These are phyloP conservation scores for Proisotoma minuta DNA, from an alignment of 2,888 invertebrate genomes.

Conservation along the genomic window DNA sequence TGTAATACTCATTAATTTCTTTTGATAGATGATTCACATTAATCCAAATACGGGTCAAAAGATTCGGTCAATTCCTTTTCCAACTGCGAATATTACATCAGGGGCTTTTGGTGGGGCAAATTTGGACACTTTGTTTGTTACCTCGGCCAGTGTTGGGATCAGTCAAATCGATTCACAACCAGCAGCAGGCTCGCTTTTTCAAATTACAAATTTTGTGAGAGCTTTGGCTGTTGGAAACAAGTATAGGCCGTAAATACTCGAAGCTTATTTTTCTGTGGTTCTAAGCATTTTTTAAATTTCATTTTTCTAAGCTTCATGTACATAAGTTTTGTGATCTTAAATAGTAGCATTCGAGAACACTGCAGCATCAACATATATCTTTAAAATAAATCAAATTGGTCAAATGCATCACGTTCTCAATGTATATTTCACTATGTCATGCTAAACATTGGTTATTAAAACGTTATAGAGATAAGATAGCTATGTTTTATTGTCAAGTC, in stretches of 20 bases:
- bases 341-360: too few species aligned
- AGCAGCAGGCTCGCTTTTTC: conserved; percentile 26
- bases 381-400: too few species aligned
- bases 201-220: conserved; percentile 19
- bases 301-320: too few species aligned
- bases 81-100: conserved; percentile 61
- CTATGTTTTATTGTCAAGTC: too few species aligned
- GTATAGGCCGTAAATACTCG: conserved; percentile 10
- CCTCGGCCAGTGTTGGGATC: conserved; percentile 48
- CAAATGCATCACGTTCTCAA: too few species aligned
- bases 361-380: too few species aligned
- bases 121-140: conserved; percentile 63
- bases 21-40: conserved; percentile 58
- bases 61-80: conserved; percentile 58
- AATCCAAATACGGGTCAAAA: conserved; percentile 58
- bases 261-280: too few species aligned
- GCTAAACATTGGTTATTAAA: too few species aligned
- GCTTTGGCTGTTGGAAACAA: conserved; percentile 15
- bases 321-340: too few species aligned
- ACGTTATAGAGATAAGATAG: too few species aligned
- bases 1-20: background rate
- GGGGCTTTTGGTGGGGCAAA: conserved; percentile 65
- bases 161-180: conserved; percentile 17
- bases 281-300: too few species aligned
- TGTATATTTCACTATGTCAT: too few species aligned